Evolutionary conservation across 30 jellyfish, hydroid and myxozoan species (phyloP).

Genomic region (Cassiopea andromeda): DNA sequence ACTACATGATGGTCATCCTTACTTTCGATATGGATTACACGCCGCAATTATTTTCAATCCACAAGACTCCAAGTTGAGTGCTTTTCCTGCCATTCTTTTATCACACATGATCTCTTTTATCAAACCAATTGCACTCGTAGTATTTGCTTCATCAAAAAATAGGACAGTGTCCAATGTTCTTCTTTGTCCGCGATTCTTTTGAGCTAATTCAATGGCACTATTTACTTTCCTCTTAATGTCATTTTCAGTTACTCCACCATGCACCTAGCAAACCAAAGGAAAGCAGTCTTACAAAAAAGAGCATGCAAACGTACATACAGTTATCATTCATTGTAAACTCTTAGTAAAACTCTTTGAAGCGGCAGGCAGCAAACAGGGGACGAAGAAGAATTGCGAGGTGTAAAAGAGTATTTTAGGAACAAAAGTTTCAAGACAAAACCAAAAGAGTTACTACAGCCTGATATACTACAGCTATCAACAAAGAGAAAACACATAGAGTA

Average conservation of each 20-base stretch:
- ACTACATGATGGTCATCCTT: neutral
- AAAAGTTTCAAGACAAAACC: no score
- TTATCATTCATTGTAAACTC: no score
- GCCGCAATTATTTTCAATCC: slow-evolving; percentile 77
- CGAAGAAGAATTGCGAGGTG: no score
- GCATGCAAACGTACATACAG: no score
- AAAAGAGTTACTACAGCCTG: no score
- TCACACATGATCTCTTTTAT: slow-evolving; percentile 74
- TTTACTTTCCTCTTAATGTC: slow-evolving; percentile 49
- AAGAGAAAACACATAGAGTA: no score
- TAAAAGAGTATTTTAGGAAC: no score
- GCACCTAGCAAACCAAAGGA: slow-evolving; percentile 41
- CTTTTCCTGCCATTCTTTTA: slow-evolving; percentile 67
- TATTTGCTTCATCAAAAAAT: slow-evolving; percentile 73
- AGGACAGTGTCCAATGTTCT: slow-evolving; percentile 35
- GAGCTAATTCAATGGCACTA: slow-evolving; percentile 65
- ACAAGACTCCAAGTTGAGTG: slow-evolving; percentile 37
- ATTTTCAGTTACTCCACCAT: slow-evolving; percentile 75
- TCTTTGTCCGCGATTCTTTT: slow-evolving; percentile 13
- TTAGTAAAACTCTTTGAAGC: no score
- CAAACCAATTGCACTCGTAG: slow-evolving; percentile 74
- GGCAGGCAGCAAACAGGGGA: no score
- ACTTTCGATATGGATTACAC: slow-evolving; percentile 79
- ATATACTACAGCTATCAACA: no score
- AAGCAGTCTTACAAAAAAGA: no score